Conservation (phyloP, 2,113 vertebrate genomes). For the Irena cyanogastra region DNA sequence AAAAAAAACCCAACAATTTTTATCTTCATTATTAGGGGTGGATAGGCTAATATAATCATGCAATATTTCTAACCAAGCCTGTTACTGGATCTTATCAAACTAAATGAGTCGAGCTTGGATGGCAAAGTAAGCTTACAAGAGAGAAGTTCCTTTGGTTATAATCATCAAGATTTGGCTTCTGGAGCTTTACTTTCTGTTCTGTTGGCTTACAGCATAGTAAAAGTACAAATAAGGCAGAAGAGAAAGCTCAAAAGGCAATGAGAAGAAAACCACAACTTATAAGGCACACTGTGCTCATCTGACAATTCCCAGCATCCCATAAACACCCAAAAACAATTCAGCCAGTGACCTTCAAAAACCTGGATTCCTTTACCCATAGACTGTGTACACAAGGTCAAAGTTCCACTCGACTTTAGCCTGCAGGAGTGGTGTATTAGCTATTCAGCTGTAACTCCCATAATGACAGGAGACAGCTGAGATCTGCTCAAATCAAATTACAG, state of each 20-base stretch:
- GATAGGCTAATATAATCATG: not conserved
- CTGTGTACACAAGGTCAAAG: not conserved
- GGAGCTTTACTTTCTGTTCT: slow-evolving; percentile 40
- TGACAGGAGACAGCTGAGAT: slow-evolving; percentile 33
- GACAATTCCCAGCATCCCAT: slow-evolving; percentile 7
- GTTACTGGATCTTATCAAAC: slow-evolving; percentile 33
- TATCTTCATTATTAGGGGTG: not conserved
- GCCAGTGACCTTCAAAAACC: slow-evolving; percentile 26
- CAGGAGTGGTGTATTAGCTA: not conserved
- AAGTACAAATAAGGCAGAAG: slow-evolving; percentile 53
- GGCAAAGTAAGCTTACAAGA: not conserved
- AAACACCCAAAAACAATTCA: slow-evolving; percentile 20
- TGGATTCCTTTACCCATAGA: not conserved
- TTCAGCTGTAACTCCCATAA: not conserved
- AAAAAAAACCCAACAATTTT: not conserved
- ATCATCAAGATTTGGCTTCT: slow-evolving; percentile 45
- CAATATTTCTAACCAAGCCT: not conserved
- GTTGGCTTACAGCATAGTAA: not conserved
- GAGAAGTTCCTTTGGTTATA: slow-evolving; percentile 36
- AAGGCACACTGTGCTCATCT: slow-evolving; percentile 30
- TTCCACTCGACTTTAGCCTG: not conserved
- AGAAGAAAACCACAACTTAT: slow-evolving; percentile 28
- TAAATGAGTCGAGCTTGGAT: not conserved
- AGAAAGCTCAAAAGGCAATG: slow-evolving; percentile 22
- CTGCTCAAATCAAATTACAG: slow-evolving; percentile 38